Conservation (phyloP, 2,797 vertebrate species). For the Rhadinocentrus ornatus region DNA sequence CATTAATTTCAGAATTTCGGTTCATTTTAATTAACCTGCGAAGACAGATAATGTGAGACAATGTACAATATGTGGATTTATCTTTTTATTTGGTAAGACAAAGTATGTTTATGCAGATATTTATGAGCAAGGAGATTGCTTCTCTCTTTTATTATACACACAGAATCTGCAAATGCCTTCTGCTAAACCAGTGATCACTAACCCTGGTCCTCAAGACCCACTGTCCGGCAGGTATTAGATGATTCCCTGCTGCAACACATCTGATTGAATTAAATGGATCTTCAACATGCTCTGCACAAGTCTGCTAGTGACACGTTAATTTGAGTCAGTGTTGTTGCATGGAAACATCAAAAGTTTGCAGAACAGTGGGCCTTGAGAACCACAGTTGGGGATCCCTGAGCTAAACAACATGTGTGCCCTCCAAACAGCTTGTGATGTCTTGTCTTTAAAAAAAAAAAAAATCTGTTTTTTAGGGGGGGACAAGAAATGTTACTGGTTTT, state of each 20-base stretch:
- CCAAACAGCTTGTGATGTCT: constrained; percentile 2
- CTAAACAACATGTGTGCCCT: neutral
- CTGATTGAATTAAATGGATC: too few relatives aligned
- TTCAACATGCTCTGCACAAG: too few relatives aligned
- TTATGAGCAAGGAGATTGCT: neutral
- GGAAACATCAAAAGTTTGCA: too few relatives aligned
- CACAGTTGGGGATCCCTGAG: too few relatives aligned
- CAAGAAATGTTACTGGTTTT: constrained; percentile 1
- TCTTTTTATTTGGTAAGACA: constrained; percentile 7
- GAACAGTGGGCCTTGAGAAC: too few relatives aligned
- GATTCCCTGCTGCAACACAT: too few relatives aligned
- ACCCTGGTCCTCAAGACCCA: too few relatives aligned
- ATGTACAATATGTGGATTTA: constrained; percentile 9
- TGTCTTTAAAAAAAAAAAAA: neutral
- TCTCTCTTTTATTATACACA: neutral
- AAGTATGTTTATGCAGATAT: neutral
- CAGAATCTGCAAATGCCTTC: neutral
- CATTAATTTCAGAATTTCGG: constrained; percentile 26
- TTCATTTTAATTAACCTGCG: constrained; percentile 33
- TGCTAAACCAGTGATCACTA: too few relatives aligned
- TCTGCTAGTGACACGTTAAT: too few relatives aligned
- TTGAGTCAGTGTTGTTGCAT: too few relatives aligned
- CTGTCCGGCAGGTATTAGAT: too few relatives aligned
- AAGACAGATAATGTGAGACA: constrained; percentile 11
- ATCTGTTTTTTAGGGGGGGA: neutral